Percentiles rank a stretch among this genome's conserved stretches.
Evolutionary conservation across 2,888 invertebrate species (phyloP).

Genomic region (Augochlorella aurata): DNA sequence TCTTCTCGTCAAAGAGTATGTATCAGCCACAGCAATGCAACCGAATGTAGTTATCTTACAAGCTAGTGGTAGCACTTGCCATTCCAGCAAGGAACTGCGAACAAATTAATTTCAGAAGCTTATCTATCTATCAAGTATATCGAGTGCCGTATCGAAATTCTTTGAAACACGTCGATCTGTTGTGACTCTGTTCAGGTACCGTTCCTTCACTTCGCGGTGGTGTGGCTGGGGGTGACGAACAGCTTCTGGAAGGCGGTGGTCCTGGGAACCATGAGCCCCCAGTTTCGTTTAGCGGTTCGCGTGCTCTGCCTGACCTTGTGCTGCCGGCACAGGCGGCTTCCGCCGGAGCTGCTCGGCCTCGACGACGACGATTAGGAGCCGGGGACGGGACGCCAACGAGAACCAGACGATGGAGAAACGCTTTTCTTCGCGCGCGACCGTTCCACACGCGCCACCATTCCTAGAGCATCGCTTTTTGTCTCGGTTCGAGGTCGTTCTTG

Average conservation of each 20-base stretch:
- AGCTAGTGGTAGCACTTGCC: too few relatives aligned
- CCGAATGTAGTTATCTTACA: too few relatives aligned
- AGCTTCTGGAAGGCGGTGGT: constrained; percentile 98
- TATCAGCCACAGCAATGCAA: too few relatives aligned
- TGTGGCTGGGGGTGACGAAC: constrained; percentile 97
- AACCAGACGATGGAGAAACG: constrained; percentile 45
- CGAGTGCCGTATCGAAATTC: not conserved
- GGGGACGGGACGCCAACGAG: constrained; percentile 52
- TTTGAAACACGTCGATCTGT: constrained; percentile 4
- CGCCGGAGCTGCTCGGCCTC: constrained; percentile 92
- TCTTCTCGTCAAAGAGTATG: too few relatives aligned
- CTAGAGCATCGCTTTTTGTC: constrained; percentile 72
- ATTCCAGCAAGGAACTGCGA: too few relatives aligned
- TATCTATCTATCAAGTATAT: not conserved
- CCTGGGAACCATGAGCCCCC: constrained; percentile 93
- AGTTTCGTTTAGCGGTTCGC: constrained; percentile 94
- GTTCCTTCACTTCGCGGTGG: constrained; percentile 94
- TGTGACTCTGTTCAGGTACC: constrained; percentile 85
- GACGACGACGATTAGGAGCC: constrained; percentile 90
- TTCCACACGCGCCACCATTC: constrained; percentile 63
- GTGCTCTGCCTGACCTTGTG: constrained; percentile 94
- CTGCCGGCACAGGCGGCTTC: constrained; percentile 92
- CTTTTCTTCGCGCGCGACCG: constrained; percentile 57
- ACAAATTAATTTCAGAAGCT: too few relatives aligned
- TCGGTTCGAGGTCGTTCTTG: constrained; percentile 43